Evolutionary conservation across 2,797 vertebrate species (phyloP).

Genomic region (Crocodylus rhombifer): DNA sequence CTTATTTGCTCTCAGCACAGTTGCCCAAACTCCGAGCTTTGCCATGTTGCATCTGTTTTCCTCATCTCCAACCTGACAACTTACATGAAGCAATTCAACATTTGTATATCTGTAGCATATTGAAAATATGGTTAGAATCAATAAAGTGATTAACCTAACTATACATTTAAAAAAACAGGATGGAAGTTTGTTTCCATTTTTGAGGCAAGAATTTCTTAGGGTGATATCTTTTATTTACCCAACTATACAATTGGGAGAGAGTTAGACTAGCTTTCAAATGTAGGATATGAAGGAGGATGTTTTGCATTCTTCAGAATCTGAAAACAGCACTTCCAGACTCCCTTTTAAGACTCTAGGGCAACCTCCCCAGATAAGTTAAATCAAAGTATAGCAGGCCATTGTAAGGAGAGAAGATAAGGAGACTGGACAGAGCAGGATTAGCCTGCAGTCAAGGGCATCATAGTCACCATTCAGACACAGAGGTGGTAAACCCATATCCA

Average conservation of each 20-base stretch:
- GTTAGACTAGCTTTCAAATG: too few relatives aligned
- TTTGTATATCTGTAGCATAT: neutral
- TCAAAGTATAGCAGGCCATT: too few relatives aligned
- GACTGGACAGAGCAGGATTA: too few relatives aligned
- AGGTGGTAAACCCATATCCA: too few relatives aligned
- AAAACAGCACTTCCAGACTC: too few relatives aligned
- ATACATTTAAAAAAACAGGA: neutral
- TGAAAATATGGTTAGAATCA: neutral
- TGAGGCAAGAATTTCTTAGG: neutral
- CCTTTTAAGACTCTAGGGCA: too few relatives aligned
- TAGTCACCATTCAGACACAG: too few relatives aligned
- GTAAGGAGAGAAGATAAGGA: too few relatives aligned
- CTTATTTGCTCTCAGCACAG: neutral
- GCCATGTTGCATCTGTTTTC: neutral
- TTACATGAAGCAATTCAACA: neutral
- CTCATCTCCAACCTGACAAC: neutral
- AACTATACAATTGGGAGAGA: neutral
- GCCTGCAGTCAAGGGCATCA: too few relatives aligned
- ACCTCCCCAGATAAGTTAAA: too few relatives aligned
- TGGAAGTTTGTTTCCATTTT: neutral
- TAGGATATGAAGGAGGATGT: too few relatives aligned
- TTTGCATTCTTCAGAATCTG: too few relatives aligned
- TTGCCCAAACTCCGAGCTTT: neutral
- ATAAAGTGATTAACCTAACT: neutral
- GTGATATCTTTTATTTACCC: neutral